These are phyloP conservation scores for Epizoanthus rinbou DNA, from an alignment of 92 coral and sea anemone genomes.

Conservation along the genomic window DNA sequence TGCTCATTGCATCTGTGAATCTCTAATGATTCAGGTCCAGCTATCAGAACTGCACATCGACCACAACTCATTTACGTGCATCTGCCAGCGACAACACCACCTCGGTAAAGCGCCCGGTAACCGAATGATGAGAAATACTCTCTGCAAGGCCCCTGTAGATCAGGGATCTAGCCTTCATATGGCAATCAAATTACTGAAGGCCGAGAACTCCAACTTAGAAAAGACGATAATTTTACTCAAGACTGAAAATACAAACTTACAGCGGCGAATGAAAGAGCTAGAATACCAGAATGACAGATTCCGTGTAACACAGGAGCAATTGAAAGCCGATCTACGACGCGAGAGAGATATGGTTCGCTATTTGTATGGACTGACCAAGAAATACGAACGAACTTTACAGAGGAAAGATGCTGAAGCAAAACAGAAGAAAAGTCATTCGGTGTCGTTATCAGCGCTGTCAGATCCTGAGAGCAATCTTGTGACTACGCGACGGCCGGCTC, in stretches of 20 bases:
- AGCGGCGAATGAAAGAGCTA: conserved; percentile 79
- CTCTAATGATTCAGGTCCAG: conserved; percentile 2
- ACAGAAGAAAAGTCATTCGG: conserved; percentile 46
- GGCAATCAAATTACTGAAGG: conserved; percentile 89
- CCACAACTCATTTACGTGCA: not conserved
- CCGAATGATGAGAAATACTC: conserved; percentile 70
- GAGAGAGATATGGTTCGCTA: conserved; percentile 90
- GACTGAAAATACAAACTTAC: conserved; percentile 86
- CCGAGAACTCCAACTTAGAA: conserved; percentile 88
- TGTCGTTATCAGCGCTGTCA: conserved; percentile 21
- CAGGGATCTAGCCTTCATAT: conserved; percentile 89
- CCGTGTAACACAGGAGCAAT: conserved; percentile 86
- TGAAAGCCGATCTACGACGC: conserved; percentile 78
- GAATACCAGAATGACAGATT: conserved; percentile 89
- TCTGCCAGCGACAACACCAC: conserved; percentile 20
- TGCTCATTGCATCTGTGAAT: conserved; percentile 26
- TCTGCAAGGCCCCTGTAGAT: conserved; percentile 69
- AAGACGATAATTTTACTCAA: conserved; percentile 82
- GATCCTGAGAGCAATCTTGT: conserved; percentile 50
- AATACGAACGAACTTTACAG: conserved; percentile 88
- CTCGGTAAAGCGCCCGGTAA: not conserved
- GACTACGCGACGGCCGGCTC: conserved; percentile 70
- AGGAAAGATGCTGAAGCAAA: conserved; percentile 87
- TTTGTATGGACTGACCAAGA: conserved; percentile 78
- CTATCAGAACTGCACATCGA: not conserved